Evolutionary conservation across 1,140 invertebrate species (phyloP), one percentile per base, ranked within the genome.

Genomic region (Conus ventricosus): DNA sequence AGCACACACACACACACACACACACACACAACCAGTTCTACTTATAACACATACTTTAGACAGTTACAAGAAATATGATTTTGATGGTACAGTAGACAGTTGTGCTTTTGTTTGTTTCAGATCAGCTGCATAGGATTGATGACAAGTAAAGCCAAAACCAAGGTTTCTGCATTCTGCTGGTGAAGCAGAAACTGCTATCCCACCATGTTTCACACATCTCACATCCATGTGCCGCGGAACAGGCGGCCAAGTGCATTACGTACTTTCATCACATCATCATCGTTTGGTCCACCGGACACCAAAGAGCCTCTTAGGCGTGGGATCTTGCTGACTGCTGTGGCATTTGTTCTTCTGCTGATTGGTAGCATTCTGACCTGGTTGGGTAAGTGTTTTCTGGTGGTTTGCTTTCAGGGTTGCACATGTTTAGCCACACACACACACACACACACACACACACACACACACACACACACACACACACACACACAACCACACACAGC

Each of bases 331-430:
- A 89, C 87, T 39, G 89, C 88, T 75, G 90, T 91, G 5, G 91
- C 91, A 10, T 84, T 84, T 23, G 88, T 92, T 25, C 75, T 92
- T 27, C 60, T 92, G 75, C 84, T 91, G 10, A 84, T 91, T 63
- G 91, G 91, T 7, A 84, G 88, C 20, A 82, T 92, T 27, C 87
- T 92, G 8, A 92, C 91, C 55, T 92, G 91, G 91, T 84, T 91
- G n/a, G 90, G 91, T 92, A 88, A 81, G 88, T 39, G 0, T 60
- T 60, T 39, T 39, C 39, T 39, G 39, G 0, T 39, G 39, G 39
- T 39, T 39, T 39, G 39, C 15, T 23, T 57, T 76, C 10, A 54
- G 17, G n/a, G 39, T 39, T 39, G 39, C 39, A 39, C 39, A 39
- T 39, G 39, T 39, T 39, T 39, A 39, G 39, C 3, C 39, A 39